These are phyloP conservation scores for Glaucomys volans DNA, from an alignment of 2,113 vertebrate species.

Conservation along the genomic window DNA sequence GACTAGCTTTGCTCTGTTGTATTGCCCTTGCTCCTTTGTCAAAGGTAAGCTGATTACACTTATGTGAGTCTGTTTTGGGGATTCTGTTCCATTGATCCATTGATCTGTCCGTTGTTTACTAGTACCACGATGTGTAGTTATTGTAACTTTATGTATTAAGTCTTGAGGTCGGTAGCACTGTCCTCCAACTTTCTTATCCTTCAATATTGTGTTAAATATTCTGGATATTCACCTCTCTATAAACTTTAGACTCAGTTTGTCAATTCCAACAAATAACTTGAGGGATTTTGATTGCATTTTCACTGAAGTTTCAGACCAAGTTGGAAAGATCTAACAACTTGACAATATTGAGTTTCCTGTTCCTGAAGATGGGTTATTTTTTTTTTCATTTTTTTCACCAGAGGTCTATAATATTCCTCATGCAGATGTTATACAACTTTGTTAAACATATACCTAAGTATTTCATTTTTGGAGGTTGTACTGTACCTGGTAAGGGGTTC, in stretches of 20 bases:
- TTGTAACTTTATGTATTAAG: neutral
- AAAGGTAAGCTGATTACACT: neutral
- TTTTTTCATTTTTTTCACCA: neutral
- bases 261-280: neutral
- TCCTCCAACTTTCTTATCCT: neutral
- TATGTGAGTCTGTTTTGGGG: neutral
- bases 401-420: neutral
- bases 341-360: neutral
- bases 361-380: neutral
- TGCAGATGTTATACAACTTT: neutral
- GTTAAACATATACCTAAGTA: neutral
- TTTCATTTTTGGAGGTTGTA: neutral
- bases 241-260: neutral
- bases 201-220: neutral
- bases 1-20: neutral
- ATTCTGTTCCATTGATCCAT: neutral
- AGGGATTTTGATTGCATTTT: neutral
- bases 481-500: neutral
- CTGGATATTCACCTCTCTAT: neutral
- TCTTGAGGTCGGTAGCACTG: too few relatives aligned
- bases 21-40: neutral
- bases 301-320: neutral
- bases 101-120: neutral
- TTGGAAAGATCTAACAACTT: neutral
- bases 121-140: neutral